Percentiles rank a stretch among this genome's conserved stretches.
phyloP scores from a whole-genome alignment of 1,140 invertebrate species.

The Drosophila pseudoananassae region DNA sequence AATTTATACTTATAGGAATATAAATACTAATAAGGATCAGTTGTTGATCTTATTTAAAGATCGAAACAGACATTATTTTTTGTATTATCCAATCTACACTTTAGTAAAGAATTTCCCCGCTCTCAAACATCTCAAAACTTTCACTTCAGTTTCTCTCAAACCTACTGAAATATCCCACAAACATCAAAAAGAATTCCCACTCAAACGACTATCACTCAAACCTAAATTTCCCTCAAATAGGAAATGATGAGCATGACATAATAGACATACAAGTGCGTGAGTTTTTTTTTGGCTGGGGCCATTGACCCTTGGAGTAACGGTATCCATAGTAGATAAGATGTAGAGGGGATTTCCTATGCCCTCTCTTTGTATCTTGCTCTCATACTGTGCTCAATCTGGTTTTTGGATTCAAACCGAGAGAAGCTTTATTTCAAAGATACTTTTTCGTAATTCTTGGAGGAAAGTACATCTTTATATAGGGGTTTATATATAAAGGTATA shows the following conservation, averaged over 20 bases:
- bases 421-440: conserved; percentile 14
- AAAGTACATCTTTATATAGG: neutral
- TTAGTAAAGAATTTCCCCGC: neutral
- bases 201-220: conserved; percentile 37
- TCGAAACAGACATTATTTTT: neutral
- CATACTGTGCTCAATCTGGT: conserved; percentile 5
- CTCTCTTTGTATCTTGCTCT: conserved; percentile 2
- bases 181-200: conserved; percentile 9
- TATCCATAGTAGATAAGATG: conserved; percentile 78
- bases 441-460: conserved; percentile 7
- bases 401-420: conserved; percentile 30
- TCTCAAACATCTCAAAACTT: conserved; percentile 4
- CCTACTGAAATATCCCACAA: conserved; percentile 12
- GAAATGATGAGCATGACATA: conserved; percentile 63
- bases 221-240: conserved; percentile 48
- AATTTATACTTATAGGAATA: no score
- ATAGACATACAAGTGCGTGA: conserved; percentile 63
- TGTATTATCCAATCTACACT: neutral
- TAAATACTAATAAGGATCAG: neutral
- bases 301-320: conserved; percentile 73
- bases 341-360: conserved; percentile 12
- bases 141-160: conserved; percentile 4
- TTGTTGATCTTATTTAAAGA: neutral
- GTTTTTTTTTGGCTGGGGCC: conserved; percentile 48
- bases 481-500: no score